Base-by-base conservation (phyloP, 2,113 vertebrate species). In the Rhadina sibilatrix region DNA sequence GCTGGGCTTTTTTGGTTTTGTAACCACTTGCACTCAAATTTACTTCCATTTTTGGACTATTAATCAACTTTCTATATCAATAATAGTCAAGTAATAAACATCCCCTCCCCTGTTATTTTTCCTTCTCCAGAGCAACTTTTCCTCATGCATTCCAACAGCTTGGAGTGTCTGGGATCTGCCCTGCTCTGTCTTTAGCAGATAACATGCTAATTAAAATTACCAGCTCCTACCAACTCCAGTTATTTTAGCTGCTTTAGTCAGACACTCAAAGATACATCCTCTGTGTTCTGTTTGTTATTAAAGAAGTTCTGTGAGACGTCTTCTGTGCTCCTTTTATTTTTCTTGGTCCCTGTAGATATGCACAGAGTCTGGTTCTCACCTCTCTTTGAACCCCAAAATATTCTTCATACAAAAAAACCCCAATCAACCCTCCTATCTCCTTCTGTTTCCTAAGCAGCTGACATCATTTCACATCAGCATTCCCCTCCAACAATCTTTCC, bases 1-100 rank as follows among this genome's bases (percentile, higher is more conserved):
- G 77, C 76, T 87, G 83, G 85, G 78, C 19, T 83, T 90, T 40
- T 50, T 71, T 66, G 42, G 52, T 94, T 97, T 90, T 93, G 86
- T 52, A 94, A 94, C 52, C 44, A 68, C 80, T 84, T 94, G 61
- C 27, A 30, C 60, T 95, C 42, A 17, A 56, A 89, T 92, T 89
- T 84, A 63, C 49, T 84, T 93, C 64, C 44, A 90, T 68, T 89
- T 94, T 94, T 92, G 44, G 30, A 59, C 69, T 64, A 89, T 78
- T 97, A 77, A 90, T 89, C 71, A 93, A 52, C 56, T 75, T 87
- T 71, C 52, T 87, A 5, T 83, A 92, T 90, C 79, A 90, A 59
- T 92, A 90, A 61, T 86, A 74, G 65, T 37, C 38, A 70, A 90
- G 68, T 83, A 74, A 44, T 72, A 93, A 93, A 95, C 80, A 81